phyloP scores from a whole-genome alignment of 2,888 invertebrate species.

The Listrodromus nycthemerus region DNA sequence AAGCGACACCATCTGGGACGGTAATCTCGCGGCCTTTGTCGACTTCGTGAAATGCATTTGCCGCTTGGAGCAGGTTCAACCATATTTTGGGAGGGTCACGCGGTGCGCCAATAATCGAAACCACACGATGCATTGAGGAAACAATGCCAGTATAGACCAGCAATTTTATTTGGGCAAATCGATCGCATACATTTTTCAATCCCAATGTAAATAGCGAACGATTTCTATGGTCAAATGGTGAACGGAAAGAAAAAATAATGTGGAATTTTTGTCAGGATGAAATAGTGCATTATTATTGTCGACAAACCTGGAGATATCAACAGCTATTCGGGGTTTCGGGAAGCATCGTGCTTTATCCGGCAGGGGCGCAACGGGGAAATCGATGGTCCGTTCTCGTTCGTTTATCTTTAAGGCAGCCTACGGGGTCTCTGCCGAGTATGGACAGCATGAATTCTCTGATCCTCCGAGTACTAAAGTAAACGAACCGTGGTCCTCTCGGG shows the following conservation, averaged over 20 bases:
- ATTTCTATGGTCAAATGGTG: background rate
- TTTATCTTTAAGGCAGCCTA: conserved; percentile 60
- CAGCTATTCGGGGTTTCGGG: background rate
- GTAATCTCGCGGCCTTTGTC: conserved; percentile 74
- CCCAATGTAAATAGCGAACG: background rate
- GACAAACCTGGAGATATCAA: conserved; percentile 18
- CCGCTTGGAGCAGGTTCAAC: conserved; percentile 73
- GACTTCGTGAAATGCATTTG: conserved; percentile 32
- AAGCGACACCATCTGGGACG: conserved; percentile 69
- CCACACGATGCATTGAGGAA: conserved; percentile 66
- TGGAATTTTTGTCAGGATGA: conserved; percentile 54
- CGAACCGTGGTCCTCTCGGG: conserved; percentile 75
- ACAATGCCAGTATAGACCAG: background rate
- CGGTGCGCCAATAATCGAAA: conserved; percentile 77
- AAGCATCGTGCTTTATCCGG: background rate
- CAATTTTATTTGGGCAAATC: background rate
- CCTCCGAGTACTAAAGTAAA: conserved; percentile 80
- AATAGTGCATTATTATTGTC: conserved; percentile 1
- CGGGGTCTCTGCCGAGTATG: conserved; percentile 19
- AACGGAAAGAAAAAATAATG: background rate
- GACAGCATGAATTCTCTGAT: conserved; percentile 56
- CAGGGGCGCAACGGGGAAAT: conserved; percentile 32
- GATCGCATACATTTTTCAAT: conserved; percentile 32
- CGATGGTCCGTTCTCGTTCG: conserved; percentile 63
- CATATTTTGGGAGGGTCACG: conserved; percentile 72